These are phyloP conservation scores for Tenthredo scrophulariae DNA, from an alignment of 2,888 invertebrate species.

Conservation along the genomic window DNA sequence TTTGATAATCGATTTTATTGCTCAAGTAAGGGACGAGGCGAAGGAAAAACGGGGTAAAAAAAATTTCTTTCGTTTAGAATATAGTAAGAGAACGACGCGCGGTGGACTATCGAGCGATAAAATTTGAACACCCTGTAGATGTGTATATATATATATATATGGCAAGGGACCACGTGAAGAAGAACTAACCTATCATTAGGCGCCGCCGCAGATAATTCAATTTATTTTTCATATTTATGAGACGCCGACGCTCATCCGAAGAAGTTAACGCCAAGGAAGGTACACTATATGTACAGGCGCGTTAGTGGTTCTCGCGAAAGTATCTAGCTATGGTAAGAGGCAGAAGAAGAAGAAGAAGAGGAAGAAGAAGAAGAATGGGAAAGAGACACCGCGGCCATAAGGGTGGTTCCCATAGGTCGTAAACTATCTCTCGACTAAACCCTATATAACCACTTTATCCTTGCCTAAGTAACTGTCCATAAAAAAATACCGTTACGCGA, in stretches of 20 bases:
- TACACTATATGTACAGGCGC: not conserved
- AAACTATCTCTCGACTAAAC: conserved; percentile 27
- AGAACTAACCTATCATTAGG: conserved; percentile 70
- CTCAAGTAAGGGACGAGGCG: no score
- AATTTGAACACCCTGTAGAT: conserved; percentile 34
- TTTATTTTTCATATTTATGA: conserved; percentile 70
- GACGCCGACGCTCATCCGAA: conserved; percentile 55
- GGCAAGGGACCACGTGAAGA: conserved; percentile 54
- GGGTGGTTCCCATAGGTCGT: conserved; percentile 37
- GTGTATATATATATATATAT: not conserved
- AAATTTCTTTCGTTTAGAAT: not conserved
- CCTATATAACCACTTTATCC: conserved; percentile 40
- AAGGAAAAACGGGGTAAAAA: no score
- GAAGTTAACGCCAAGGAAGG: conserved; percentile 43
- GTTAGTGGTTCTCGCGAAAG: conserved; percentile 27
- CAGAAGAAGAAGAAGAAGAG: not conserved
- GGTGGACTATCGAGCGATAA: not conserved
- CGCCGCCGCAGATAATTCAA: conserved; percentile 69
- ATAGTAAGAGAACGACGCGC: not conserved
- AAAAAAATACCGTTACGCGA: conserved; percentile 19
- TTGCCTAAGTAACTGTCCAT: conserved; percentile 33
- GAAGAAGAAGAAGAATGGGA: not conserved
- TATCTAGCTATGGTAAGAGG: not conserved
- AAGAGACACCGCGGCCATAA: conserved; percentile 14
- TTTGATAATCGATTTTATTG: no score